Evolutionary conservation across 1,140 invertebrate species (phyloP).

Genomic region (Meloidogyne chitwoodi): DNA sequence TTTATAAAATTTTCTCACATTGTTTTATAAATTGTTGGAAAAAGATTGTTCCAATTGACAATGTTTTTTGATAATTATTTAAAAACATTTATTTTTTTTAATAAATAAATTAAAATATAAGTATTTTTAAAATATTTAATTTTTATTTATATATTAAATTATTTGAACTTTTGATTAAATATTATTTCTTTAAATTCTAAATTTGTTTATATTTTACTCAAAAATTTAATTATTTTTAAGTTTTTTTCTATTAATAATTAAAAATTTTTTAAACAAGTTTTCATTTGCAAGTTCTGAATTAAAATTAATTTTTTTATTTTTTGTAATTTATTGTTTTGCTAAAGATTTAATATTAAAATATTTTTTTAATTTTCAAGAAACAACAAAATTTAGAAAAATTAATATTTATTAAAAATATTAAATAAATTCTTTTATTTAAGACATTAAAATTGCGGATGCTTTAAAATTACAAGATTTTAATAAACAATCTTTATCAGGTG

Average conservation of each 20-base stretch:
- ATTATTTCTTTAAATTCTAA: not conserved
- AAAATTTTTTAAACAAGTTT: no score
- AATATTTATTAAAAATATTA: no score
- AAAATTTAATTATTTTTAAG: not conserved
- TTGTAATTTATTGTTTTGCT: no score
- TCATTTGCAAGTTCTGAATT: no score
- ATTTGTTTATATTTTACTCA: not conserved
- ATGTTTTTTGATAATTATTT: not conserved
- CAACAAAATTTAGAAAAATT: no score
- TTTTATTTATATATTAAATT: not conserved
- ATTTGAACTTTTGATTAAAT: conserved; percentile 2
- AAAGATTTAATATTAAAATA: no score
- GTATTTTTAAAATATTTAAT: not conserved
- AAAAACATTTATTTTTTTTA: not conserved
- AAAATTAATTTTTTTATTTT: no score
- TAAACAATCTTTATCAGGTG: no score
- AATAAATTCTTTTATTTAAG: no score
- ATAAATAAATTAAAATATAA: not conserved
- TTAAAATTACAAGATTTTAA: no score
- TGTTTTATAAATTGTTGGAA: not conserved
- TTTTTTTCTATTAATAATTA: not conserved
- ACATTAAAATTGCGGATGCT: no score
- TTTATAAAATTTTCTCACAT: not conserved
- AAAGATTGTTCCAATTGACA: not conserved
- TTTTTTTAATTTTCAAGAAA: no score